Evolutionary conservation across 2,113 vertebrate genomes (phyloP).

Genomic region (Phyllostomus hastatus): DNA sequence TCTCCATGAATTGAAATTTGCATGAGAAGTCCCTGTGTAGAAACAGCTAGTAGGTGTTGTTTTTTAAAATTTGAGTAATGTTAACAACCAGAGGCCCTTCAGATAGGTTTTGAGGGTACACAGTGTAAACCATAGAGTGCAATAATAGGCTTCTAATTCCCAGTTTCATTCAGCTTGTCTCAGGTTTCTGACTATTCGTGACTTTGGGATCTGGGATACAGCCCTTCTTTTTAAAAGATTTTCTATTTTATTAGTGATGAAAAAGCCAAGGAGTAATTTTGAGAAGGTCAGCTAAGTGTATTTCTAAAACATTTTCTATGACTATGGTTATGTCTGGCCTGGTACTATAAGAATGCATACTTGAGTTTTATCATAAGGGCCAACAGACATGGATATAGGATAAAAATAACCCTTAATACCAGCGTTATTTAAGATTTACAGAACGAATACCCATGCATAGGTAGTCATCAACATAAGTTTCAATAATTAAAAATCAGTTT

Average conservation of each 20-base stretch:
- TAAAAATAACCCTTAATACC: background rate
- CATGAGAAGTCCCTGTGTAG: background rate
- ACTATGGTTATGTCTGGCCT: background rate
- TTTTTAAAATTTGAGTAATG: background rate
- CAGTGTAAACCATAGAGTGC: background rate
- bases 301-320: background rate
- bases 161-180: background rate
- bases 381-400: background rate
- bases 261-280: background rate
- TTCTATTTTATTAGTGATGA: background rate
- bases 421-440: conserved; percentile 23
- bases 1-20: background rate
- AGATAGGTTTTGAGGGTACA: background rate
- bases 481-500: conserved; percentile 1
- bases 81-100: background rate
- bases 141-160: background rate
- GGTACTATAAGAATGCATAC: background rate
- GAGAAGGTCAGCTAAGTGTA: background rate
- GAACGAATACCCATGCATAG: background rate
- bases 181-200: background rate
- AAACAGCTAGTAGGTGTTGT: background rate
- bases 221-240: background rate
- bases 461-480: background rate
- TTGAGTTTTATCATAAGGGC: conserved; percentile 28
- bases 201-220: background rate